Evolutionary conservation across 2,888 invertebrate genomes (phyloP).

Genomic region (Xanthorhoe designata): DNA sequence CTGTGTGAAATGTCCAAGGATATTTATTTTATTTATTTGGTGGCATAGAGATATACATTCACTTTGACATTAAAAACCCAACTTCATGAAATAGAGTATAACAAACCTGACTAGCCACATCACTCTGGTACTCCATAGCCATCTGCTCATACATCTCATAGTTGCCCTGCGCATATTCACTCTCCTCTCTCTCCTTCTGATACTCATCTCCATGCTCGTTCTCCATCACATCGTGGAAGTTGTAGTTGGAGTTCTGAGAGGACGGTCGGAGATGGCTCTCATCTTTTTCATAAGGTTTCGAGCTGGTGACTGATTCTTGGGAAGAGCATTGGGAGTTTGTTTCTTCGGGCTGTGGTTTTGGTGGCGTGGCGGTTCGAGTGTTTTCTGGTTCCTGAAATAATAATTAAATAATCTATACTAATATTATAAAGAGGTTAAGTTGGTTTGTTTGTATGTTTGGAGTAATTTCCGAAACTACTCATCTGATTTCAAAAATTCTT

Average conservation of each 20-base stretch:
- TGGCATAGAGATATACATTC: no score
- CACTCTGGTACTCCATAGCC: constrained; percentile 80
- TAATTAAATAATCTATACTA: not conserved
- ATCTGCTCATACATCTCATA: constrained; percentile 79
- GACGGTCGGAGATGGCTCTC: constrained; percentile 73
- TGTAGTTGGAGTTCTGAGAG: constrained; percentile 75
- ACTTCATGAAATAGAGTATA: no score
- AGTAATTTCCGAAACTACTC: no score
- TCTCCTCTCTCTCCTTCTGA: constrained; percentile 58
- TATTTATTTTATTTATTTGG: no score
- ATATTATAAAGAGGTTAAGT: no score
- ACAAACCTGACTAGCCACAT: constrained; percentile 71
- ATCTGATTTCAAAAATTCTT: no score
- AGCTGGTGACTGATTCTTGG: constrained; percentile 64
- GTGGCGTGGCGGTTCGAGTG: constrained; percentile 33
- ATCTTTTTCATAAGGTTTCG: constrained; percentile 64
- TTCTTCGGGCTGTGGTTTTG: constrained; percentile 51
- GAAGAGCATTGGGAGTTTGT: constrained; percentile 67
- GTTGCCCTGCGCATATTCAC: constrained; percentile 62
- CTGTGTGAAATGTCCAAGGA: no score
- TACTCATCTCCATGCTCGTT: constrained; percentile 43
- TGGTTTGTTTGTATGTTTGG: no score
- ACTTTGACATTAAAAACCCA: no score
- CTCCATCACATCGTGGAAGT: constrained; percentile 72
- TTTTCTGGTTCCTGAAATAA: constrained; percentile 41